phyloP scores from a whole-genome alignment of 2,797 vertebrate species.

The Bovichtus variegatus region DNA sequence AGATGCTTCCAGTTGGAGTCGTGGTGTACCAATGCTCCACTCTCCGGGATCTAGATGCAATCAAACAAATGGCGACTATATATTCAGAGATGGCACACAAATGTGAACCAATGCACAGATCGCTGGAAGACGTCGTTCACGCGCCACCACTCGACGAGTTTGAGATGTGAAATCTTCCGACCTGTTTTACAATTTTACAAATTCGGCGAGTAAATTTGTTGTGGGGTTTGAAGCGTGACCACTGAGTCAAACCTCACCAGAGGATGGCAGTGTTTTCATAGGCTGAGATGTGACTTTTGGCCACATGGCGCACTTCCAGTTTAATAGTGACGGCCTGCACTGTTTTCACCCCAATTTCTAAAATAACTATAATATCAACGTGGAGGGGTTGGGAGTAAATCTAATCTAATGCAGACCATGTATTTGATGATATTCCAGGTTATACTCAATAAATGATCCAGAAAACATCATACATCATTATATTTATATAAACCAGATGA shows the following conservation, averaged over 20 bases:
- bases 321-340: not conserved
- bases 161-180: not conserved
- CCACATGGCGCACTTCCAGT: conserved; percentile 48
- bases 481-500: too few species aligned
- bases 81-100: conserved; percentile 38
- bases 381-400: not conserved
- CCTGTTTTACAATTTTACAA: not conserved
- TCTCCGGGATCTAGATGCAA: conserved; percentile 55
- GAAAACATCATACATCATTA: not conserved
- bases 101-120: conserved; percentile 2
- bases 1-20: conserved; percentile 61
- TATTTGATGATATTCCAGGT: not conserved
- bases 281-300: conserved; percentile 48
- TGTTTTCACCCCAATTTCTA: not conserved
- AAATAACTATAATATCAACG: not conserved
- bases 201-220: not conserved
- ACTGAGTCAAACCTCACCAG: conserved; percentile 43
- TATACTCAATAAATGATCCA: conserved; percentile 7
- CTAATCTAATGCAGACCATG: not conserved
- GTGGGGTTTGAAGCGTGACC: not conserved
- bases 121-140: conserved; percentile 25
- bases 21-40: conserved; percentile 48
- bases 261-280: conserved; percentile 70
- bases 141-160: conserved; percentile 39
- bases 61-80: conserved; percentile 52